phyloP scores from a whole-genome alignment of 2,888 invertebrate species.

The Hedychridium roseum region DNA sequence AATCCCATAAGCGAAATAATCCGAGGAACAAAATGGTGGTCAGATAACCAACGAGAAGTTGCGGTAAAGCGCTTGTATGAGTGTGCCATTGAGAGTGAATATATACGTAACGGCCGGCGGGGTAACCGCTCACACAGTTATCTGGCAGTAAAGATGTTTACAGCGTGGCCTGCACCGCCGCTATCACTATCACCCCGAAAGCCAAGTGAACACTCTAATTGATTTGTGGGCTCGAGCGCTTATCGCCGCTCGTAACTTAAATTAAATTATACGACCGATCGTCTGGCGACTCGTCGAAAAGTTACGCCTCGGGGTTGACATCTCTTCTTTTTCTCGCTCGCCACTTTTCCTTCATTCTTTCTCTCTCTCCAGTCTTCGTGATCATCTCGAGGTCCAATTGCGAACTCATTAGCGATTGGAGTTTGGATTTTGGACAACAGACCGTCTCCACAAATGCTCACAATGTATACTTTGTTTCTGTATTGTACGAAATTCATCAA shows the following conservation, averaged over 20 bases:
- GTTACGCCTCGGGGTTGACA: constrained; percentile 25
- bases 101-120: constrained; percentile 18
- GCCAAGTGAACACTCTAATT: constrained; percentile 56
- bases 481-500: no score
- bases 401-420: no score
- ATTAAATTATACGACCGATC: constrained; percentile 57
- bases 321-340: constrained; percentile 1
- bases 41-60: constrained; percentile 36
- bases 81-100: constrained; percentile 13
- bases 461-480: no score
- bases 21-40: constrained; percentile 54
- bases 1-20: constrained; percentile 50
- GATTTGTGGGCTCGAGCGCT: constrained; percentile 55
- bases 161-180: constrained; percentile 51
- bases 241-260: constrained; percentile 58
- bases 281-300: constrained; percentile 32
- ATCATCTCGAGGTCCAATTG: no score
- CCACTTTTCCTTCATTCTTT: not conserved
- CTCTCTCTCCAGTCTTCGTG: no score
- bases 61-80: constrained; percentile 18
- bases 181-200: constrained; percentile 54
- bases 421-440: no score
- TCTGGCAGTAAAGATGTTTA: constrained; percentile 62
- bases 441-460: no score
- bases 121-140: constrained; percentile 47